Evolutionary conservation across 23 tunicate genomes (phyloP), one percentile per base, ranked within the genome.

Genomic region (Trididemnum miniatum): DNA sequence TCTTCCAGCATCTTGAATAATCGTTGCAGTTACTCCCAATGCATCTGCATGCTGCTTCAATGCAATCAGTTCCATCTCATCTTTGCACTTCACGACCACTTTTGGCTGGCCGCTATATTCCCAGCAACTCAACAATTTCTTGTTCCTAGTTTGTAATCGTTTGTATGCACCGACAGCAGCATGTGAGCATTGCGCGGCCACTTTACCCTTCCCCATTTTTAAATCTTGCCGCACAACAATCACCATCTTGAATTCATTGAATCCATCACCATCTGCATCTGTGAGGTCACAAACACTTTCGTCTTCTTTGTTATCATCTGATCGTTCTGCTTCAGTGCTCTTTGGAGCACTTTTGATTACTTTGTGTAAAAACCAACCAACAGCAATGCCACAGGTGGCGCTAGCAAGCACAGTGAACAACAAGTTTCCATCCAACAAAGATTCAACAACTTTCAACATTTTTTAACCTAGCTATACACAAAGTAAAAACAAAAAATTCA

Each of bases 1-100:
- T 54, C 99, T 69, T 4, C 99, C 99, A 0, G 99, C 99, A 78
- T 95, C 99, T 36, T 87, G 87, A 29, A 95, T 95, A 7, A 95
- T 34, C 23, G 90, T 62, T 32, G 91, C 71, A 1, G 90, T 85
- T 9, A 95, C 66, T 18, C 80, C 82, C 23, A 89, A 22, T 0
- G 89, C 71, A 63, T 82, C 82, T 0, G 99, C 99, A 60, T 89
- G 87, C 0, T 86, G 82, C 34, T 38, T 59, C 78, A 92, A 78
- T 59, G 85, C 89, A 33, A 87, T 51, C 63, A 92, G 77, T 51
- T 92, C 89, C 31, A 49, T 78, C 74, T 92, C 92, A 65, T 88
- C 87, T 33, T 69, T 72, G 66, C 90, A 86, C 40, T 91, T 91
- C 20, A 91, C 84, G 25, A 87, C 97, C 28, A 91, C 88, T 92